phyloP scores from a whole-genome alignment of 2,888 invertebrate genomes.

The Drosophila antonietae region DNA sequence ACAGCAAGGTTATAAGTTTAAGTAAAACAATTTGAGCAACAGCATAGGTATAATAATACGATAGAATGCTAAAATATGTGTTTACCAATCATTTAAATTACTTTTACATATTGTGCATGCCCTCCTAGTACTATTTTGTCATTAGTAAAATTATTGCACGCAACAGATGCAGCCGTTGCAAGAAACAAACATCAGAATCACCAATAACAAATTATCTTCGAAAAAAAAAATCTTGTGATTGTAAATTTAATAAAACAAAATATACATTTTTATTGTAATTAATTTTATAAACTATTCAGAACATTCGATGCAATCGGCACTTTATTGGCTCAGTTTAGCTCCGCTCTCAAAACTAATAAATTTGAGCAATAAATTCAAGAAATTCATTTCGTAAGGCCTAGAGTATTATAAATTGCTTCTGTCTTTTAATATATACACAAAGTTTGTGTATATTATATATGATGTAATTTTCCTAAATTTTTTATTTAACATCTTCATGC shows the following conservation, averaged over 20 bases:
- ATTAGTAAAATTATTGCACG: slow-evolving; percentile 72
- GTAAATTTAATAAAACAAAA: slow-evolving; percentile 74
- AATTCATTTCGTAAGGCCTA: slow-evolving; percentile 42
- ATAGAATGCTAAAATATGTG: slow-evolving; percentile 67
- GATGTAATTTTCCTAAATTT: slow-evolving; percentile 49
- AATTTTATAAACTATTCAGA: slow-evolving; percentile 47
- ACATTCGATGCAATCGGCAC: slow-evolving; percentile 40
- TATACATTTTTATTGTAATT: slow-evolving; percentile 68
- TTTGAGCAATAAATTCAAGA: slow-evolving; percentile 43
- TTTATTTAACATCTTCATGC: slow-evolving; percentile 42
- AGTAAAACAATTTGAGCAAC: slow-evolving; percentile 73
- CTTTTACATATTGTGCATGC: slow-evolving; percentile 54
- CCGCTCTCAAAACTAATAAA: slow-evolving; percentile 21
- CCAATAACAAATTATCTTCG: slow-evolving; percentile 43
- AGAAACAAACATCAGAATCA: slow-evolving; percentile 50
- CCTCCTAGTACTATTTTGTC: slow-evolving; percentile 68
- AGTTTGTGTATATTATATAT: slow-evolving; percentile 27
- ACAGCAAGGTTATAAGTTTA: slow-evolving; percentile 54
- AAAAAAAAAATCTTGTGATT: slow-evolving; percentile 70
- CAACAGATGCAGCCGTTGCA: slow-evolving; percentile 51
- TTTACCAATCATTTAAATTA: slow-evolving; percentile 43
- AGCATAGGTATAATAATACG: slow-evolving; percentile 58
- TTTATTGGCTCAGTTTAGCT: slow-evolving; percentile 33
- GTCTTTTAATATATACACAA: slow-evolving; percentile 26
- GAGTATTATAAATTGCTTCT: slow-evolving; percentile 55